Percentiles rank a stretch among this genome's conserved stretches.
Evolutionary conservation across 2,888 invertebrate genomes (phyloP).

Genomic region (Machimus atricapillus): DNA sequence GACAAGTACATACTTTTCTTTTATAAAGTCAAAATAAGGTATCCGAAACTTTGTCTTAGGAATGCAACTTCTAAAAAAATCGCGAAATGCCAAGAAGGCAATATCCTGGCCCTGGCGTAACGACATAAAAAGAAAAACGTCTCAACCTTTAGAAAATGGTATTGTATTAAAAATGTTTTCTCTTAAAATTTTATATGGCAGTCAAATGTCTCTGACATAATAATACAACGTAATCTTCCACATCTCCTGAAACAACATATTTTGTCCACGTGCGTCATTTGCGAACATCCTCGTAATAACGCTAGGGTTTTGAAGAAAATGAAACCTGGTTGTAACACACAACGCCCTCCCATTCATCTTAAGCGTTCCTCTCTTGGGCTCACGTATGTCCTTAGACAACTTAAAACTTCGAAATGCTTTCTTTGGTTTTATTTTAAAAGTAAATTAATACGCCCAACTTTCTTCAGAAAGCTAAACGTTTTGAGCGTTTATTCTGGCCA

Average conservation of each 20-base stretch:
- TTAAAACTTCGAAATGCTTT: neutral
- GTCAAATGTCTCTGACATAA: neutral
- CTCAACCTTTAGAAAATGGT: neutral
- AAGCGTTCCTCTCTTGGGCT: neutral
- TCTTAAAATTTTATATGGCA: neutral
- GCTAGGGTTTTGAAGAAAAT: neutral
- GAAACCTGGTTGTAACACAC: neutral
- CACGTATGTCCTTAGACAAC: neutral
- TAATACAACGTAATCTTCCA: neutral
- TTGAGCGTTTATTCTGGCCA: neutral
- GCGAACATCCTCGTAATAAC: neutral
- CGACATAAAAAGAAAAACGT: neutral
- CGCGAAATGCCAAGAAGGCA: neutral
- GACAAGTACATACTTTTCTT: neutral
- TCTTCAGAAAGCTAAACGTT: neutral
- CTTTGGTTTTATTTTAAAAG: neutral
- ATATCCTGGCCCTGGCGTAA: neutral
- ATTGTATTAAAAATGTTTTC: neutral
- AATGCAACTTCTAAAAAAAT: neutral
- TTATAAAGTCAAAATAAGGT: neutral
- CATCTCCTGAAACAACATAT: neutral
- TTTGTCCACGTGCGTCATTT: neutral
- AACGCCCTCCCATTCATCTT: neutral
- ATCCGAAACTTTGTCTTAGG: neutral
- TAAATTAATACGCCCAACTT: neutral